Conservation (phyloP, 1,140 invertebrate genomes). For the Diorhabda sublineata region DNA sequence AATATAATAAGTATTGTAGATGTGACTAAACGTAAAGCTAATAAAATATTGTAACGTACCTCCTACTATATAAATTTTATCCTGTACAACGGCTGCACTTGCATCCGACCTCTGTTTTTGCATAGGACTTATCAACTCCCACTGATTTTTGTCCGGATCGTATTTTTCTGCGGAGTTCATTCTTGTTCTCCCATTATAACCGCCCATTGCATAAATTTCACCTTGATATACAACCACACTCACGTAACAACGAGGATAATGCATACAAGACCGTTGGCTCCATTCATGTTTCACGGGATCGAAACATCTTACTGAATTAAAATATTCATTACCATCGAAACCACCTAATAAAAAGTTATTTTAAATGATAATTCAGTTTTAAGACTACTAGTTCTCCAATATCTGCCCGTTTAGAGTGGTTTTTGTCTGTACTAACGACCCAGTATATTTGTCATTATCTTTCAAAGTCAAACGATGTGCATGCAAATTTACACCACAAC, state of each 20-base stretch:
- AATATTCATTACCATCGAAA: constrained; percentile 68
- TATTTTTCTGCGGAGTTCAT: constrained; percentile 71
- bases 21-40: too few relatives aligned
- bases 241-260: constrained; percentile 69
- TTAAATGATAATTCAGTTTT: too few relatives aligned
- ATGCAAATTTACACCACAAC: too few relatives aligned
- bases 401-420: too few relatives aligned
- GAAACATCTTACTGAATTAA: constrained; percentile 65
- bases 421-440: too few relatives aligned
- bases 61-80: constrained; percentile 67
- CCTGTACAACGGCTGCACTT: constrained; percentile 60
- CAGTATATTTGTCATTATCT: too few relatives aligned
- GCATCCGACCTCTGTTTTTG: constrained; percentile 75
- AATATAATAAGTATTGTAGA: too few relatives aligned
- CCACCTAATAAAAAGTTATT: constrained; percentile 52
- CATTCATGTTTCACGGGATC: constrained; percentile 61
- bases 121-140: constrained; percentile 81
- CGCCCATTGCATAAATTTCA: constrained; percentile 80
- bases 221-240: constrained; percentile 67
- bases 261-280: constrained; percentile 69
- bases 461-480: too few relatives aligned
- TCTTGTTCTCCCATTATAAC: constrained; percentile 78
- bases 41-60: constrained; percentile 34
- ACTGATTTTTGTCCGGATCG: constrained; percentile 68
- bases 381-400: too few relatives aligned